Evolutionary conservation across 2,113 vertebrate species (phyloP).

Genomic region (Chionomys nivalis): DNA sequence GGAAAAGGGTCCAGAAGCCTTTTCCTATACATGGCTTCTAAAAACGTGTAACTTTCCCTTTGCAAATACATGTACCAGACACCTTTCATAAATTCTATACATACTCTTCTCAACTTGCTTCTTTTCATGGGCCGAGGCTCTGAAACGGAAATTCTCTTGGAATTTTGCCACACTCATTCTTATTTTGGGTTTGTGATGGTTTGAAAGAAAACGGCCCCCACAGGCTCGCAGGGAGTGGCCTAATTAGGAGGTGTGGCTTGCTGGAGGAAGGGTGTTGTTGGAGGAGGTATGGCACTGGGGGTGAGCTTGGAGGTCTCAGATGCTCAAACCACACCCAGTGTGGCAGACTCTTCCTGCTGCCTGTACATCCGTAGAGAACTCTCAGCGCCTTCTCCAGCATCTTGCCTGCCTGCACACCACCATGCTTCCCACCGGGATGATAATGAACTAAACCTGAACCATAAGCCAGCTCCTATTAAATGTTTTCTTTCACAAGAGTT

Average conservation of each 20-base stretch:
- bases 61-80: not conserved
- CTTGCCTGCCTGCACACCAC: not conserved
- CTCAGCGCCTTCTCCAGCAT: not conserved
- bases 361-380: not conserved
- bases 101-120: not conserved
- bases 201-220: not conserved
- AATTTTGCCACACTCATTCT: not conserved
- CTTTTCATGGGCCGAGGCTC: not conserved
- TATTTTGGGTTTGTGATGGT: not conserved
- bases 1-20: not conserved
- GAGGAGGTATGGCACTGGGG: too few species aligned
- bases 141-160: not conserved
- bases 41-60: not conserved
- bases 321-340: not conserved
- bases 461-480: not conserved
- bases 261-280: not conserved
- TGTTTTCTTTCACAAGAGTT: not conserved
- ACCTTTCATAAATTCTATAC: not conserved
- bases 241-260: not conserved
- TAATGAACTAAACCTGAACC: not conserved
- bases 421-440: not conserved
- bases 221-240: not conserved
- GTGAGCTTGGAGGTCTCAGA: not conserved
- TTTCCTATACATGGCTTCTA: not conserved
- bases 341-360: not conserved